Base-by-base conservation (phyloP, 2,797 vertebrate genomes). In the Tiaroga cobitis region DNA sequence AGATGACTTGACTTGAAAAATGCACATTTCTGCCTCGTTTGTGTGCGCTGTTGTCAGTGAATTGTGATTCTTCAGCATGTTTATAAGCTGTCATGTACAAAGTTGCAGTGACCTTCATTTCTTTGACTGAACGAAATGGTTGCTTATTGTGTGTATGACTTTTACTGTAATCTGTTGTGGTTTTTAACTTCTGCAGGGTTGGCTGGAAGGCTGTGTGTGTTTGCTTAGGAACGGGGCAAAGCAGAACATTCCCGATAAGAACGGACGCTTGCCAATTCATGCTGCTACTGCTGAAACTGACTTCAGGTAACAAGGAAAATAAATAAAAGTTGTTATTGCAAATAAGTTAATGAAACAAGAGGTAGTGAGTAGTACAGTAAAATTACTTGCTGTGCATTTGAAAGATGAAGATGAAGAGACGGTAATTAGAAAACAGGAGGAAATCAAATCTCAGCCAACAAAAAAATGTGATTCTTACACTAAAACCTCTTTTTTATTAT, bases 141-240 rank as follows among this genome's bases (percentile, higher is more conserved):
- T 69, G 39, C 78, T 70, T 63, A n/a, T 41, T 51, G 72, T n/a
- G 34, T 59, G 18, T 34, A 3, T 80, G 61, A 73, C 37, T 26
- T 83, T 69, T 83, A 29, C 59, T 29, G 34, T 8, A 39, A 54
- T 72, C 59, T 41, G 39, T n/a, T 54, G 18, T 77, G 76, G 61
- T 10, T 79, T 80, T 69, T 37, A 9, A 83, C 85, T 75, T 88
- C 87, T 74, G 51, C 87, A 97, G 96, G 96, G 97, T 24, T 97
- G 97, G 97, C 93, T 97, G 51, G 96, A 97, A 89, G 96, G 97
- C 72, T 97, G 97, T 87, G 93, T 97, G 84, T 96, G 95, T 91
- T 91, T 97, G 78, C 94, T 97, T 46, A 94, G 97, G 89, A 97
- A 97, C 0, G 96, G 97, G 56, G 97, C 97, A 89, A 97, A 96